These are phyloP conservation scores for Halcyon badia DNA, from an alignment of 2,797 vertebrate genomes.

Conservation along the genomic window DNA sequence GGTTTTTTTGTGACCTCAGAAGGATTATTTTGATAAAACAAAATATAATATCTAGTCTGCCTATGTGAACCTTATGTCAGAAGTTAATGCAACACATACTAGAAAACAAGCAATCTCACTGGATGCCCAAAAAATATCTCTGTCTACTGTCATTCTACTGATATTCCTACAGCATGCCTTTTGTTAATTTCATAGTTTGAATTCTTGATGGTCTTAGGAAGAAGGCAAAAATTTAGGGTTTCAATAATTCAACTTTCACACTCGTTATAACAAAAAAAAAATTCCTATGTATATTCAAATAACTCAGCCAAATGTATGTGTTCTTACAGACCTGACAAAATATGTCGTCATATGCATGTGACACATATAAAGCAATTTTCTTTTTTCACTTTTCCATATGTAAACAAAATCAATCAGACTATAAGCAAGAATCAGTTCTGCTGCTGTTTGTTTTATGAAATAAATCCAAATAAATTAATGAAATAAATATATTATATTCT, in stretches of 20 bases:
- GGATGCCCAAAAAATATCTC: not conserved
- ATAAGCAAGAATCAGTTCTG: not conserved
- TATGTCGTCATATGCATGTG: not conserved
- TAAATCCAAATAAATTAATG: not conserved
- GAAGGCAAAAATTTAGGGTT: not conserved
- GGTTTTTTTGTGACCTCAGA: not conserved
- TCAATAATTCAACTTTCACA: not conserved
- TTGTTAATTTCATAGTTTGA: not conserved
- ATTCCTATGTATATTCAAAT: not conserved
- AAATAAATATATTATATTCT: not conserved
- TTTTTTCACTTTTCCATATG: not conserved
- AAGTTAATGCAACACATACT: not conserved
- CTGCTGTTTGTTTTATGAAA: not conserved
- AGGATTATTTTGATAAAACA: not conserved
- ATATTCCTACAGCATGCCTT: not conserved
- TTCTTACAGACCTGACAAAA: not conserved
- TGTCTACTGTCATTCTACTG: not conserved
- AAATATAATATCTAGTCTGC: not conserved
- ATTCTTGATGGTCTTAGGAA: not conserved
- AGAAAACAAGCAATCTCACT: not conserved
- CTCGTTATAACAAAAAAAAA: not conserved
- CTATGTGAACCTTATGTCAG: not conserved
- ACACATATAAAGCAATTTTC: not conserved
- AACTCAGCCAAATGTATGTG: not conserved
- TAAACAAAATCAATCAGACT: not conserved